Percentiles rank a stretch among this genome's conserved stretches.
phyloP scores from a whole-genome alignment of 2,113 vertebrate genomes.

The Ptychochromis oligacanthus region DNA sequence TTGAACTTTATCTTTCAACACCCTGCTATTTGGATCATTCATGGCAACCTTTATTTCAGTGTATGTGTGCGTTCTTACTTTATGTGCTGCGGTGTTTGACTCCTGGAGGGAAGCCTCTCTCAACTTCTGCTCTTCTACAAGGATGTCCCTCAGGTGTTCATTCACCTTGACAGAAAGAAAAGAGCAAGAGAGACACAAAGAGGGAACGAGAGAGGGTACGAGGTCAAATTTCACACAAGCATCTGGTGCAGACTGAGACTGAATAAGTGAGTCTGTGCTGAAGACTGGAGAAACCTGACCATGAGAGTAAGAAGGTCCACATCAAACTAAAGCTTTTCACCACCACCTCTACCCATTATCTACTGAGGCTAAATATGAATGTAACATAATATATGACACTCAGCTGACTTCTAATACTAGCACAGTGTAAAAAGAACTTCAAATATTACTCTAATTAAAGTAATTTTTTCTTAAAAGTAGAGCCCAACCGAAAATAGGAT shows the following conservation, averaged over 20 bases:
- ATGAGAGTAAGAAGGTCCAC: constrained; percentile 3
- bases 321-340: constrained; percentile 21
- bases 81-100: constrained; percentile 78
- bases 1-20: not conserved
- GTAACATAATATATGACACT: constrained; percentile 11
- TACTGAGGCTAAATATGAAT: not conserved
- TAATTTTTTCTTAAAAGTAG: not conserved
- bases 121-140: constrained; percentile 89
- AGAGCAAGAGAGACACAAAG: not conserved
- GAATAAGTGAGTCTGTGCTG: constrained; percentile 39
- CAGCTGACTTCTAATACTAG: not conserved
- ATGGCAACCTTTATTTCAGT: not conserved
- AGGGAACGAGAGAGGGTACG: not conserved
- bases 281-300: not conserved
- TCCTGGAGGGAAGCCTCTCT: constrained; percentile 83
- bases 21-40: not conserved
- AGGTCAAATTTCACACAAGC: constrained; percentile 41
- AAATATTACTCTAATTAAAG: not conserved
- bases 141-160: constrained; percentile 91
- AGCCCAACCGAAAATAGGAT: no score
- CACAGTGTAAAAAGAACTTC: not conserved
- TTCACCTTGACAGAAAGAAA: constrained; percentile 84
- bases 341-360: not conserved
- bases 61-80: constrained; percentile 78
- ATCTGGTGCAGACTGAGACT: constrained; percentile 13